Evolutionary conservation across 1,140 invertebrate species (phyloP).

Genomic region (Atta texana): DNA sequence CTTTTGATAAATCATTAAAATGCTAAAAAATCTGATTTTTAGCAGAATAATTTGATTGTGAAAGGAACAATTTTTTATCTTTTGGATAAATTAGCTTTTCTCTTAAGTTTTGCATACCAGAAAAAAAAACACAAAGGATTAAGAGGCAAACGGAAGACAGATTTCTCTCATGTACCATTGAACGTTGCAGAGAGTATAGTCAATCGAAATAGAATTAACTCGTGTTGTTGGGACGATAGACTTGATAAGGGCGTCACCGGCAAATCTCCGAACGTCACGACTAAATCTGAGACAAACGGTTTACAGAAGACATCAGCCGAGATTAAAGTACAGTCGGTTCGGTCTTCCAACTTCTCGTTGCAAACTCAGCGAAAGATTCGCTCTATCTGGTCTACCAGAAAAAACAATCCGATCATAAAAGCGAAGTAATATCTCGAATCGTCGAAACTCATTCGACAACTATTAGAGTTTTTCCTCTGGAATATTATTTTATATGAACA

Average conservation of each 20-base stretch:
- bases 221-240: conserved; percentile 17
- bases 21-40: too few relatives aligned
- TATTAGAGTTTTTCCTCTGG: neutral
- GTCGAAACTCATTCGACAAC: conserved; percentile 18
- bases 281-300: conserved; percentile 62
- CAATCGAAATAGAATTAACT: conserved; percentile 50
- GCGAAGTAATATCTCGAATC: conserved; percentile 54
- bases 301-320: conserved; percentile 33
- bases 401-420: conserved; percentile 52
- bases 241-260: conserved; percentile 45
- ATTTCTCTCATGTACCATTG: conserved; percentile 20
- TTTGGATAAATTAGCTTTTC: neutral
- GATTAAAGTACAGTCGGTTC: conserved; percentile 58
- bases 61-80: neutral
- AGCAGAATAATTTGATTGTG: neutral
- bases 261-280: conserved; percentile 40
- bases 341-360: neutral
- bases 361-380: conserved; percentile 9
- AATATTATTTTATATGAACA: conserved; percentile 51
- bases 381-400: conserved; percentile 33
- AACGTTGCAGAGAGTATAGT: conserved; percentile 13
- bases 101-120: neutral
- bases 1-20: neutral
- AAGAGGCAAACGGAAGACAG: neutral
- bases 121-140: neutral